phyloP scores from a whole-genome alignment of 2,797 vertebrate genomes.

The Liparis tanakae region DNA sequence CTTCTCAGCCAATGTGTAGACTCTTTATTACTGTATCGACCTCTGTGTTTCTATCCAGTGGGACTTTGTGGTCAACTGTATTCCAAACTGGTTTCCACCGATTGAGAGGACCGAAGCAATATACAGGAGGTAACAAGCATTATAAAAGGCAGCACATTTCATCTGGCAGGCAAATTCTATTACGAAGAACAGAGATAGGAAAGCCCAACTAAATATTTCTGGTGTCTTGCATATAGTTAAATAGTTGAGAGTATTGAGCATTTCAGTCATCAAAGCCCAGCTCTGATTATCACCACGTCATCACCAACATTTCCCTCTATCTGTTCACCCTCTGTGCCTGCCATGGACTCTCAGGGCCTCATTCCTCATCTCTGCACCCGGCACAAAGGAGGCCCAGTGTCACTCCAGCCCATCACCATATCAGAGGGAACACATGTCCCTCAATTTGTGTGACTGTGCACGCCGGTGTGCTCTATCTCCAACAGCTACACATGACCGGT shows the following conservation, averaged over 20 bases:
- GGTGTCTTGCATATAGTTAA: constrained; percentile 6
- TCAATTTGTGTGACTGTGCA: constrained; percentile 39
- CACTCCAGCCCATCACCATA: constrained; percentile 30
- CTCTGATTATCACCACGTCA: constrained; percentile 30
- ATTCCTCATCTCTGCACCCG: constrained; percentile 58
- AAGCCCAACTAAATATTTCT: constrained; percentile 25
- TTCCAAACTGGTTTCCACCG: constrained; percentile 26
- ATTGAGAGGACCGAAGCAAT: constrained; percentile 24
- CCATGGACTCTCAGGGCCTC: constrained; percentile 59
- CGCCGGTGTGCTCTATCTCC: neutral
- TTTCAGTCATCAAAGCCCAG: constrained; percentile 37
- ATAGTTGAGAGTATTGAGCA: neutral
- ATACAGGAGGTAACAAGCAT: constrained; percentile 7
- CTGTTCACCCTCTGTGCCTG: constrained; percentile 45
- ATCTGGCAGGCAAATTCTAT: constrained; percentile 9
- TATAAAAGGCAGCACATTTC: constrained; percentile 16
- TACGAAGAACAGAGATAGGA: neutral
- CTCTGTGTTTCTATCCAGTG: constrained; percentile 29
- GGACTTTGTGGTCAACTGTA: constrained; percentile 10
- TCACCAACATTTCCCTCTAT: constrained; percentile 43
- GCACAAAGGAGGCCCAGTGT: constrained; percentile 66
- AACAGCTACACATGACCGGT: constrained; percentile 22
- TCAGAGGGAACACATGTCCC: constrained; percentile 44
- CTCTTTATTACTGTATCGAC: neutral
- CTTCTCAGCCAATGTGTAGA: neutral